These are phyloP conservation scores for Gastrophryne carolinensis DNA, from an alignment of 2,797 vertebrate species.

Conservation along the genomic window DNA sequence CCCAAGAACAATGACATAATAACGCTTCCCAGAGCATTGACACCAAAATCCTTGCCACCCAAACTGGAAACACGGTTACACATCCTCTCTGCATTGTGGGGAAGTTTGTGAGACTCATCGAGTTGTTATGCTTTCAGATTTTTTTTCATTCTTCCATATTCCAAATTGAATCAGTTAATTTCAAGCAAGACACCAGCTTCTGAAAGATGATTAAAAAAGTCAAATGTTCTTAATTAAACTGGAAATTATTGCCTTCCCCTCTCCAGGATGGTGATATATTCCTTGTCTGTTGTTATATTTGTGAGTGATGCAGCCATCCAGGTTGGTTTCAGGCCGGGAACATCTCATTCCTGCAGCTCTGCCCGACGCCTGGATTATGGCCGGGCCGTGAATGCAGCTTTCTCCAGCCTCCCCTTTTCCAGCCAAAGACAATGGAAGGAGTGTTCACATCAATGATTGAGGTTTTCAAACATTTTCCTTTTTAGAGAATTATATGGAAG, in stretches of 20 bases:
- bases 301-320: constrained; percentile 27
- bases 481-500: too few relatives aligned
- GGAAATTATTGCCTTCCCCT: constrained; percentile 46
- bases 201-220: constrained; percentile 50
- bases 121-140: constrained; percentile 8
- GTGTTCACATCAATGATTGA: too few relatives aligned
- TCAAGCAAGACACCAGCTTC: constrained; percentile 39
- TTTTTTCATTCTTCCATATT: constrained; percentile 26
- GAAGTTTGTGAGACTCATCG: constrained; percentile 3
- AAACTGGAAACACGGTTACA: not conserved
- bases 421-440: not conserved
- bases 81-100: not conserved
- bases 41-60: not conserved
- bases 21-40: not conserved
- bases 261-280: constrained; percentile 47
- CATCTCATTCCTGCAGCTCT: not conserved
- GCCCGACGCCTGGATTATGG: not conserved
- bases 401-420: not conserved
- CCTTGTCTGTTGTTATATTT: constrained; percentile 39
- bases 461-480: too few relatives aligned
- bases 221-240: constrained; percentile 50
- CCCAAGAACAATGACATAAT: too few relatives aligned
- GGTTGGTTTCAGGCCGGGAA: constrained; percentile 3
- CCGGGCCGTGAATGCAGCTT: not conserved
- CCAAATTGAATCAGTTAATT: constrained; percentile 47